Base-by-base conservation (phyloP, 1,140 invertebrate genomes). In the Spodoptera frugiperda region DNA sequence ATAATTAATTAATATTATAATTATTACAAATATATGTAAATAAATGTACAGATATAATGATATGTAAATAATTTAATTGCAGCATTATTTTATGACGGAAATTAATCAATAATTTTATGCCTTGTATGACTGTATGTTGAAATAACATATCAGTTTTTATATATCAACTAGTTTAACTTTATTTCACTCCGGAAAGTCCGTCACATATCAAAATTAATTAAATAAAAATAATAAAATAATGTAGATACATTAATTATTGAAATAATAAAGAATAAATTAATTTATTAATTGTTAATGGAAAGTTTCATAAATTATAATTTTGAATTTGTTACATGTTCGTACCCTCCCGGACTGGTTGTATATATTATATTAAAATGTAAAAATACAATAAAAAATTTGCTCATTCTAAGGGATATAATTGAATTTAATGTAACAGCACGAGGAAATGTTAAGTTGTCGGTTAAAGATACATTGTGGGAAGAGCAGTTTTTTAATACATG, bases 401-500 rank as follows among this genome's bases (percentile, higher is more conserved):
- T 76, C 74, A 76, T 76, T 63, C 48, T 53, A 55, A 55, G 57
- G 33, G 67, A 55, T 76, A 67, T 67, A 54, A 67, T 39, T 67
- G 53, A 76, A 76, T 67, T 65, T 67, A 76, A 55, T 76, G 33
- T 76, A 51, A 70, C 54, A 59, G 54, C 75, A 71, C 46, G 65
- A 51, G 12, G 12, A 55, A 65, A 55, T 39, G 68, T 70, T 70
- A 57, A 39, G 25, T 71, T 76, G 61, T 76, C 49, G 25, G 54
- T 61, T 76, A 79, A 79, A 46, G 19, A 67, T 72, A 67, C 49
- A 74, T 54, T 17, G 51, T 71, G 44, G 46, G 53, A 71, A 48
- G 65, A 79, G 67, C 75, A 78, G 68, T 76, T 83, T 86, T 86
- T 85, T 84, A 85, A 84, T 84, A 85, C 83, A 83, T 84, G 85